Evolutionary conservation across 2,113 vertebrate species (phyloP).

Genomic region (Planiliza haematocheilus): DNA sequence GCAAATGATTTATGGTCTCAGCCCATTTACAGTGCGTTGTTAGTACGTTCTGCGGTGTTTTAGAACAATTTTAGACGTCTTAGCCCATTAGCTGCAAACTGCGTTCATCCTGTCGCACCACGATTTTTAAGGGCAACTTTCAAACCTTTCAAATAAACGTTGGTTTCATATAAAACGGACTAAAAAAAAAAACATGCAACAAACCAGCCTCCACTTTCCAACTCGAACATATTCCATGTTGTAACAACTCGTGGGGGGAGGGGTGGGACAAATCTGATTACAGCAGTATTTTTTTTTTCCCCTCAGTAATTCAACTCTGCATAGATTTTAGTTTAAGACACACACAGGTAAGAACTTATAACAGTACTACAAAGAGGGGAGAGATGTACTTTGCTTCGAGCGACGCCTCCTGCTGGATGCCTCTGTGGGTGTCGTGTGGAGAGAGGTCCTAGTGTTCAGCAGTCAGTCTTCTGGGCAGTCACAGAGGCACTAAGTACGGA

Average conservation of each 20-base stretch:
- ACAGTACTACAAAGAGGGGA: constrained; percentile 55
- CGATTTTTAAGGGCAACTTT: neutral
- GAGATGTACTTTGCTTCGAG: constrained; percentile 12
- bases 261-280: constrained; percentile 2
- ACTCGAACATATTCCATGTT: neutral
- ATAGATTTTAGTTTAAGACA: constrained; percentile 79
- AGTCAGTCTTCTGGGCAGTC: constrained; percentile 64
- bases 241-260: neutral
- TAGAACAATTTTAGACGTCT: constrained; percentile 9
- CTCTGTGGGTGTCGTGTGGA: constrained; percentile 7
- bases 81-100: neutral
- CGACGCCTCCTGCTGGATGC: constrained; percentile 8
- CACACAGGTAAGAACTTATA: constrained; percentile 68
- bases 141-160: neutral
- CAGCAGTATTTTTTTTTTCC: constrained; percentile 49
- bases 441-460: constrained; percentile 42
- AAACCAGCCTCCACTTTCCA: neutral
- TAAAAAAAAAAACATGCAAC: constrained; percentile 17
- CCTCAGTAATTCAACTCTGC: constrained; percentile 65
- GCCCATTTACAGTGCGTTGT: constrained; percentile 51
- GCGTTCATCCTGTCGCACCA: neutral
- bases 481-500: constrained; percentile 75
- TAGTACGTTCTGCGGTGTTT: constrained; percentile 36
- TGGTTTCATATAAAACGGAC: neutral
- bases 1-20: constrained; percentile 16